Percentiles rank a stretch among this genome's conserved stretches.
phyloP scores from a whole-genome alignment of 2,113 vertebrate genomes.

The Macquaria ambigua region DNA sequence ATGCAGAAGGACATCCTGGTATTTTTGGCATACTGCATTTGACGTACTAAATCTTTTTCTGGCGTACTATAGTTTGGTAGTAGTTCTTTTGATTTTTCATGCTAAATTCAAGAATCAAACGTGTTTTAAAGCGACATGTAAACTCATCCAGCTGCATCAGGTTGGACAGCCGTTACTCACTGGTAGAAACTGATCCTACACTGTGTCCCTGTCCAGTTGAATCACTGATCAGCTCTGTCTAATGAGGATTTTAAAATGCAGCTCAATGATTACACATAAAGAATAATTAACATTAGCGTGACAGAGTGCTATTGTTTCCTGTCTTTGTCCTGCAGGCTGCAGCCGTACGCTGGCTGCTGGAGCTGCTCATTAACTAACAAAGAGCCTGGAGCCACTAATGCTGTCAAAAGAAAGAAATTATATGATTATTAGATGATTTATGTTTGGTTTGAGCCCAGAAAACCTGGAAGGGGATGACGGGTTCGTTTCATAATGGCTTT shows the following conservation, averaged over 20 bases:
- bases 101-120: background rate
- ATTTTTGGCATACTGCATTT: too few species aligned
- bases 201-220: background rate
- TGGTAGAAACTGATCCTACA: background rate
- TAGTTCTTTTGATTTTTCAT: background rate
- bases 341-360: background rate
- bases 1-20: too few species aligned
- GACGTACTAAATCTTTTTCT: too few species aligned
- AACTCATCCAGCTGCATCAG: background rate
- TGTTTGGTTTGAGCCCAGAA: background rate
- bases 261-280: background rate
- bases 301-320: conserved; percentile 9
- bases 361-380: conserved; percentile 36
- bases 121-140: background rate
- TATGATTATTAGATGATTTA: conserved; percentile 16
- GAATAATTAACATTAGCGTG: conserved; percentile 13
- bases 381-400: background rate
- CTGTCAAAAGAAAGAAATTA: background rate
- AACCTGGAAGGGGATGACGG: background rate
- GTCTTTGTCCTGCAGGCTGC: conserved; percentile 10
- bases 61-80: too few species aligned
- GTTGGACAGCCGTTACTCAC: background rate
- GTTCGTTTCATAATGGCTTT: background rate
- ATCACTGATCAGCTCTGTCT: conserved; percentile 9
- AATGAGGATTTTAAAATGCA: conserved; percentile 32